A percentile compares a stretch with the other conserved stretches of the same genome.
These are phyloP conservation scores for Craniophora ligustri DNA, from an alignment of 2,888 invertebrate species.

Conservation along the genomic window DNA sequence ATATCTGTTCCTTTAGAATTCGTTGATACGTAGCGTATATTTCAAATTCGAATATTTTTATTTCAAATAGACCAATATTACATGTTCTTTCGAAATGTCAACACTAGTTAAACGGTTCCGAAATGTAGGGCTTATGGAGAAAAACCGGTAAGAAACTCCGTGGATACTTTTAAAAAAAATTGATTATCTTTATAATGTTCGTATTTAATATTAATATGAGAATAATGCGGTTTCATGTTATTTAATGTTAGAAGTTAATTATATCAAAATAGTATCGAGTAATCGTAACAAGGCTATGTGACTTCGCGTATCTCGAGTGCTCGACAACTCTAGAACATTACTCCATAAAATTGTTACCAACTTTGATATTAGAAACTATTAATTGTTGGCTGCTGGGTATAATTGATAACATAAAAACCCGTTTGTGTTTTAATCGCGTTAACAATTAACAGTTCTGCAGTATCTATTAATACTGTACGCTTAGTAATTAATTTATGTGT, in stretches of 20 bases:
- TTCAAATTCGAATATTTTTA: too few species aligned
- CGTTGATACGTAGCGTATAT: too few species aligned
- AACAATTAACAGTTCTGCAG: conserved; percentile 23
- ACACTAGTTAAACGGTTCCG: too few species aligned
- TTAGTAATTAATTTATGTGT: conserved; percentile 18
- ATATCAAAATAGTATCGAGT: conserved; percentile 15
- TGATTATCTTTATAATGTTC: too few species aligned
- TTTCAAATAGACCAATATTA: too few species aligned
- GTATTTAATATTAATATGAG: too few species aligned
- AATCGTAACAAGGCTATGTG: conserved; percentile 14
- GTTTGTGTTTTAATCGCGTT: conserved; percentile 26
- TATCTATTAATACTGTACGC: conserved; percentile 10
- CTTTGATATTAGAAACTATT: conserved; percentile 24
- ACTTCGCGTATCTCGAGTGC: conserved; percentile 30
- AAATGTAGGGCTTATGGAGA: too few species aligned
- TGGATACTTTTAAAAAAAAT: too few species aligned
- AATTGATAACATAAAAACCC: conserved; percentile 34
- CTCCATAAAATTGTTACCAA: conserved; percentile 14
- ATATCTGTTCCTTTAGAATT: too few species aligned
- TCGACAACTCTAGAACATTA: conserved; percentile 16
- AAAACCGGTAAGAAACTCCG: too few species aligned
- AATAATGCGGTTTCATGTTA: too few species aligned
- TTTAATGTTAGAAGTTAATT: conserved; percentile 3
- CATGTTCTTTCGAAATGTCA: too few species aligned
- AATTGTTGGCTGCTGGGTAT: conserved; percentile 18